Evolutionary conservation across 2,888 invertebrate species (phyloP), one percentile per base, ranked within the genome.

Genomic region (Halictus quadricinctus): DNA sequence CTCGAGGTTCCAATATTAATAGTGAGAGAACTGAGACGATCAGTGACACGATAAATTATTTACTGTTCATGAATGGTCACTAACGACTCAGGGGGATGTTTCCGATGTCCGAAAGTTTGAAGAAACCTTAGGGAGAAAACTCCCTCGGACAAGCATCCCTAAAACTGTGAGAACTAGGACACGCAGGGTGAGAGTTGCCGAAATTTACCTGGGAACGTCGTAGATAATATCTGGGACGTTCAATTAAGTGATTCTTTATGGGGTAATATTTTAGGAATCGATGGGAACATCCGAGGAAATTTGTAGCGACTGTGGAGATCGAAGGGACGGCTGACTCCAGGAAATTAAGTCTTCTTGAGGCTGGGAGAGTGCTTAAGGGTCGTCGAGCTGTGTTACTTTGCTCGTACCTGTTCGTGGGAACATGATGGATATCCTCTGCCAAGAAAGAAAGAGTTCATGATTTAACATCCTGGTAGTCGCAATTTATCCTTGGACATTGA

Each of bases 351-450:
- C 46, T 46, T 72, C 46, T n/a, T 15, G 25, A 48, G 25, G 25
- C 29, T 80, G 76, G 84, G 85, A 79, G 86, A 87, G 72, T 79
- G 72, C 72, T 79, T 29, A 84, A 82, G 86, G 89, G 86, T 88
- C 86, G 87, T 76, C 75, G 78, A 79, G 48, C 79, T 75, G 80
- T 75, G 82, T 79, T 80, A 83, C 73, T 79, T 79, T 18, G 46
- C 73, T 77, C 82, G 79, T 91, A 91, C 90, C 91, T 91, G 91
- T 91, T 91, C 91, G 88, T 91, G 91, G 91, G 91, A 91, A 91
- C 90, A 64, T 64, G 83, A 83, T 77, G 82, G 86, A 81, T 76
- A 78, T 76, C 82, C 81, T 80, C 85, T 73, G 7, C 66, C 29
- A 29, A 48, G 84, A 84, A 29, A 48, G 84, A 84, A 83, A 46